phyloP scores from a whole-genome alignment of 2,797 vertebrate species.

The Pseudopleuronectes americanus region DNA sequence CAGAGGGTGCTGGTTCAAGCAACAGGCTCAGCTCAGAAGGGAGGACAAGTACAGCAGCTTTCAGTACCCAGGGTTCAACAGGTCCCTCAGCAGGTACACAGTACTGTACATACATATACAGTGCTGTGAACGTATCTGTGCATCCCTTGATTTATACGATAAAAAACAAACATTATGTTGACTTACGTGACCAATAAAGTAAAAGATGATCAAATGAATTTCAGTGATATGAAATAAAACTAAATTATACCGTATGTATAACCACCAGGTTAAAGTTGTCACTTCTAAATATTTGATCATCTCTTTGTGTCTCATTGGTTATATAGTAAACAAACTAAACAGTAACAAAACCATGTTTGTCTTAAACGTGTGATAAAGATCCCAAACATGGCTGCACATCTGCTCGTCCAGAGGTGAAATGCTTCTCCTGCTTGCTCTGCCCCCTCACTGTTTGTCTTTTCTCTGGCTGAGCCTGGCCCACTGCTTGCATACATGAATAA shows the following conservation, averaged over 20 bases:
- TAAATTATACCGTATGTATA: background rate
- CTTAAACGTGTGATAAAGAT: no score
- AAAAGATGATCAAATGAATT: background rate
- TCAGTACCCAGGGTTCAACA: conserved; percentile 92
- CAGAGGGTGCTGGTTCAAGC: conserved; percentile 97
- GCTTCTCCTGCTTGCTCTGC: conserved; percentile 46
- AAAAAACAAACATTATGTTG: background rate
- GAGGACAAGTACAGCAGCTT: conserved; percentile 90
- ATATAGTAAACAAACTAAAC: conserved; percentile 15
- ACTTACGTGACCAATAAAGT: conserved; percentile 5
- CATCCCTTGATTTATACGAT: conserved; percentile 19
- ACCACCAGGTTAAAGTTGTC: background rate
- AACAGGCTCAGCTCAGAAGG: conserved; percentile 92
- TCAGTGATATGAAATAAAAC: conserved; percentile 1
- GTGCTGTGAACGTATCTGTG: conserved; percentile 64
- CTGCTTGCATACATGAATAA: conserved; percentile 49
- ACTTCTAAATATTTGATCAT: conserved; percentile 14
- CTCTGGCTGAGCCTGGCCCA: conserved; percentile 72
- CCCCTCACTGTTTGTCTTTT: conserved; percentile 38
- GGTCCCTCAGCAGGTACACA: conserved; percentile 94
- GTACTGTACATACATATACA: conserved; percentile 67
- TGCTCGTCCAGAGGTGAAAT: conserved; percentile 28
- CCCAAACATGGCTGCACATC: background rate
- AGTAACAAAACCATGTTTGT: conserved; percentile 5
- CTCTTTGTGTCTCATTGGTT: background rate